phyloP scores from a whole-genome alignment of 2,113 vertebrate genomes.

The Lophura nycthemera region DNA sequence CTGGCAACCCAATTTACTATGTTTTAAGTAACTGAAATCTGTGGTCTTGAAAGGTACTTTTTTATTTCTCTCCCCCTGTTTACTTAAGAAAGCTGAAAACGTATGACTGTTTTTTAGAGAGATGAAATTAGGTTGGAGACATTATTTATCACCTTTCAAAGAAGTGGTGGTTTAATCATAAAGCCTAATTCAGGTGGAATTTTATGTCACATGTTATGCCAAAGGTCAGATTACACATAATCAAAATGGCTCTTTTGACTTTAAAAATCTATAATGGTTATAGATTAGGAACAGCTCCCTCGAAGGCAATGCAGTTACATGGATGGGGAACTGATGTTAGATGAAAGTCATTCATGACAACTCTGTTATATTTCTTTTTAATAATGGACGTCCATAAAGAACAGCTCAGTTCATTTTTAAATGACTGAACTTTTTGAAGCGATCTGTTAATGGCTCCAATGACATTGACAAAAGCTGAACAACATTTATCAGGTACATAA shows the following conservation, averaged over 20 bases:
- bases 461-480: slow-evolving; percentile 54
- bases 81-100: neutral
- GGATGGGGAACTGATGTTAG: slow-evolving; percentile 36
- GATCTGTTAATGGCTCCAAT: slow-evolving; percentile 54
- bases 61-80: neutral
- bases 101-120: neutral
- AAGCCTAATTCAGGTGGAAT: slow-evolving; percentile 39
- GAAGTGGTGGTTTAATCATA: neutral
- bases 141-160: slow-evolving; percentile 43
- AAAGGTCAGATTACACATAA: slow-evolving; percentile 64
- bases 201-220: slow-evolving; percentile 40
- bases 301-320: neutral
- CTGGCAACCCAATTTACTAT: neutral
- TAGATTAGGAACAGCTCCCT: slow-evolving; percentile 50
- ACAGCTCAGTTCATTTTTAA: slow-evolving; percentile 59
- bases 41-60: neutral
- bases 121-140: neutral
- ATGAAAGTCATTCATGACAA: slow-evolving; percentile 57
- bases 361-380: slow-evolving; percentile 43
- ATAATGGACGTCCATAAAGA: slow-evolving; percentile 52
- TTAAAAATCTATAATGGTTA: slow-evolving; percentile 37
- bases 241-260: slow-evolving; percentile 42
- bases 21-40: neutral
- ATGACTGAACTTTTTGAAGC: slow-evolving; percentile 47
- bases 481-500: slow-evolving; percentile 62